These are phyloP conservation scores for Trachops cirrhosus DNA, from an alignment of 2,797 vertebrate genomes.

Conservation along the genomic window DNA sequence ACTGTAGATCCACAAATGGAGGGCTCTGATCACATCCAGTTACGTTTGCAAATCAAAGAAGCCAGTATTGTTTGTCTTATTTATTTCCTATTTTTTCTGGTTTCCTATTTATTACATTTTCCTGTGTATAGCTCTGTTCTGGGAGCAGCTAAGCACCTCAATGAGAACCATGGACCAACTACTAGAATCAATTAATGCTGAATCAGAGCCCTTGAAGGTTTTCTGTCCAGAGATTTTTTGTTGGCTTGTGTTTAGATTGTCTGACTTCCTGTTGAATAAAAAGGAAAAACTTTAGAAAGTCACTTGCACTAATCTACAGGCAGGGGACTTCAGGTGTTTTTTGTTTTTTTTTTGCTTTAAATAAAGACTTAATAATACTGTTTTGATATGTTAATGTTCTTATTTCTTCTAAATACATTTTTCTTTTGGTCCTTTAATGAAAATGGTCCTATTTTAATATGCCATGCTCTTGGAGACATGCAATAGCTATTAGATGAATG, in stretches of 20 bases:
- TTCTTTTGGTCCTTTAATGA: background rate
- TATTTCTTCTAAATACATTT: background rate
- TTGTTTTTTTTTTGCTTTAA: background rate
- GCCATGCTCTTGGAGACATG: accelerated
- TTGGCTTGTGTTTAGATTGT: background rate
- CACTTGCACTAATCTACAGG: background rate
- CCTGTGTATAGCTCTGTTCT: background rate
- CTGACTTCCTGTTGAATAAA: background rate
- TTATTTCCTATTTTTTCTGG: background rate
- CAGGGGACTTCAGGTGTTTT: accelerated
- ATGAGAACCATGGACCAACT: background rate
- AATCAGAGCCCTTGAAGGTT: background rate
- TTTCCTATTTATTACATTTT: background rate
- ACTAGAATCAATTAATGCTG: too few species aligned
- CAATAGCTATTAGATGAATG: accelerated
- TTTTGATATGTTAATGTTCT: background rate
- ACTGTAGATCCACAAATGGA: background rate
- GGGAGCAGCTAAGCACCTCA: too few species aligned
- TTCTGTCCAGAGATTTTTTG: background rate
- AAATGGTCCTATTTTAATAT: accelerated
- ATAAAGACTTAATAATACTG: background rate
- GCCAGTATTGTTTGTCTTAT: background rate
- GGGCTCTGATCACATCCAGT: accelerated
- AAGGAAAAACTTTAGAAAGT: background rate
- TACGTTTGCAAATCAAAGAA: background rate